Evolutionary conservation across 2,113 vertebrate species (phyloP).

Genomic region (Oplegnathus fasciatus): DNA sequence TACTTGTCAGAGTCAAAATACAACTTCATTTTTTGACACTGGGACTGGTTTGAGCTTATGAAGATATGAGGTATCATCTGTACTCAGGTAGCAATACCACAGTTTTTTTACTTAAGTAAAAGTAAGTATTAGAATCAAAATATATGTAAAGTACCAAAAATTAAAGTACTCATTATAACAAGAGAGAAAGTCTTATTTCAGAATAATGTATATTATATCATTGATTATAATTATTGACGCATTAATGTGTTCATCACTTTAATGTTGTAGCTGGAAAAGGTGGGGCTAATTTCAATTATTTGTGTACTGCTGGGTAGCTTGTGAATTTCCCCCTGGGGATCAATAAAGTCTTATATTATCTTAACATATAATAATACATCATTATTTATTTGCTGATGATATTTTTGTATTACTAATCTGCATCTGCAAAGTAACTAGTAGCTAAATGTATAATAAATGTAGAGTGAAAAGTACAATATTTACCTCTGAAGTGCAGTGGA

Average conservation of each 20-base stretch:
- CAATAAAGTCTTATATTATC: neutral
- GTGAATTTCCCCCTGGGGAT: too few species aligned
- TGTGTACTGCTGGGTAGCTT: neutral
- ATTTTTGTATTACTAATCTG: neutral
- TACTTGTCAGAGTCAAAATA: slow-evolving; percentile 29
- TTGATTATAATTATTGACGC: too few species aligned
- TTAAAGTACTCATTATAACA: neutral
- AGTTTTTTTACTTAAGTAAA: neutral
- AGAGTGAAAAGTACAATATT: neutral
- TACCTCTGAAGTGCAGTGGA: neutral
- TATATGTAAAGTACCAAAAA: neutral
- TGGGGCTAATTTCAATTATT: neutral
- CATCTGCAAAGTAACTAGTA: neutral
- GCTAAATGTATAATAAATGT: neutral
- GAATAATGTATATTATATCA: neutral
- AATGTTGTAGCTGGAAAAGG: neutral
- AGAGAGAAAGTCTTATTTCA: neutral
- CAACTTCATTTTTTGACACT: slow-evolving; percentile 11
- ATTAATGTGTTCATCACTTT: neutral
- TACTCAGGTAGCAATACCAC: too few species aligned
- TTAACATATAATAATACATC: too few species aligned
- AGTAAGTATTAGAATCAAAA: neutral
- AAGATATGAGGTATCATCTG: slow-evolving; percentile 1
- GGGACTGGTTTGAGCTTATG: neutral
- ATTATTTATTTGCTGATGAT: neutral